Conservation (phyloP, 1,140 invertebrate species). For the Luehdorfia chinensis region DNA sequence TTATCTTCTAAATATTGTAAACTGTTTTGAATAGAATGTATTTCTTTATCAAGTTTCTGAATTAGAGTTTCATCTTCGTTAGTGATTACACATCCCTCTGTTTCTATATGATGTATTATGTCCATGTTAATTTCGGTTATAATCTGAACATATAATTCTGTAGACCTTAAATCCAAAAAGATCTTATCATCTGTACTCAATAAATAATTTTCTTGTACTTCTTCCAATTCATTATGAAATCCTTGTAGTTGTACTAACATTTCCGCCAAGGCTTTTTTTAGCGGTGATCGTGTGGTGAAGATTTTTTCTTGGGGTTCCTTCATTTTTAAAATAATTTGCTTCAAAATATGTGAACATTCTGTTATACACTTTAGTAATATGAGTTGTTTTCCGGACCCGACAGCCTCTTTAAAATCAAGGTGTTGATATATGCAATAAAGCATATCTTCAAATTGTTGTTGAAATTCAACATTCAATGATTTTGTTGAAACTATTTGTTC, state of each 20-base stretch:
- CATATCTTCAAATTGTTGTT: constrained; percentile 29
- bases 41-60: constrained; percentile 40
- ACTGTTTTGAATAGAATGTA: constrained; percentile 39
- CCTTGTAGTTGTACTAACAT: constrained; percentile 21
- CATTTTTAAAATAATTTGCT: constrained; percentile 15
- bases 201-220: constrained; percentile 37
- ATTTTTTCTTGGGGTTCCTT: background rate
- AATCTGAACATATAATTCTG: constrained; percentile 37
- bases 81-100: constrained; percentile 23
- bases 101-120: constrained; percentile 31
- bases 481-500: constrained; percentile 12
- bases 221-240: constrained; percentile 35
- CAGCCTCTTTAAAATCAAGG: constrained; percentile 40
- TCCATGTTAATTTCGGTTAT: constrained; percentile 39
- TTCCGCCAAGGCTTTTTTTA: background rate
- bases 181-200: constrained; percentile 33
- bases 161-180: constrained; percentile 39
- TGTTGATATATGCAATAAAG: constrained; percentile 39
- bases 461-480: constrained; percentile 13
- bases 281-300: background rate
- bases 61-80: constrained; percentile 34
- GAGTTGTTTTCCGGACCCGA: constrained; percentile 40
- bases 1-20: constrained; percentile 30
- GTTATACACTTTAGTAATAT: constrained; percentile 53
- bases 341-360: constrained; percentile 48